A percentile compares a stretch with the other conserved stretches of the same genome.
Evolutionary conservation across 2,888 invertebrate genomes (phyloP).

Genomic region (Caenorhabditis sp.): DNA sequence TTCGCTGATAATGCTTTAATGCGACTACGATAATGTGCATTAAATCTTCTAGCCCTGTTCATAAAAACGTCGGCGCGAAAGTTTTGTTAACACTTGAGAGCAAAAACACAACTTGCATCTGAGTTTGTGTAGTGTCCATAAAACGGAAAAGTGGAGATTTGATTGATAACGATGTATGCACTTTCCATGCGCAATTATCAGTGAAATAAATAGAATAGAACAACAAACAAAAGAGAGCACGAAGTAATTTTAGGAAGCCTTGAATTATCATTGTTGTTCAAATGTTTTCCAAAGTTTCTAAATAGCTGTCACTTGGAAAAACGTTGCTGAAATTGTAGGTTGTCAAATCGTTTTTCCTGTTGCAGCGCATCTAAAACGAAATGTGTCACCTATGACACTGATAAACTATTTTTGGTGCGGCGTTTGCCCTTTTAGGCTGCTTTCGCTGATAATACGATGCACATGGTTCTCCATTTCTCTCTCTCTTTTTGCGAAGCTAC

Average conservation of each 20-base stretch:
- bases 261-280: constrained; percentile 32
- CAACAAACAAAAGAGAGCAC: constrained; percentile 8
- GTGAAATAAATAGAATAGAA: not conserved
- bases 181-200: constrained; percentile 9
- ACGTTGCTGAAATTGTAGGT: not conserved
- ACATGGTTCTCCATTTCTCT: not conserved
- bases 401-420: constrained; percentile 45
- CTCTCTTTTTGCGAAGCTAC: no score
- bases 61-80: no score
- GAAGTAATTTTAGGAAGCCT: not conserved
- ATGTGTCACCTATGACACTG: constrained; percentile 21
- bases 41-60: not conserved
- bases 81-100: not conserved
- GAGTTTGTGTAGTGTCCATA: no score
- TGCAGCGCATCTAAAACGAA: not conserved
- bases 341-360: not conserved
- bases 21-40: constrained; percentile 13
- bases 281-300: not conserved
- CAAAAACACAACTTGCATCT: not conserved
- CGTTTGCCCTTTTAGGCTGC: constrained; percentile 19
- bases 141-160: no score
- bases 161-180: not conserved
- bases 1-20: constrained; percentile 3
- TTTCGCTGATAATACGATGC: constrained; percentile 29
- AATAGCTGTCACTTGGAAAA: not conserved